These are phyloP conservation scores for Triplophysa rosa DNA, from an alignment of 2,113 vertebrate species.

Conservation along the genomic window DNA sequence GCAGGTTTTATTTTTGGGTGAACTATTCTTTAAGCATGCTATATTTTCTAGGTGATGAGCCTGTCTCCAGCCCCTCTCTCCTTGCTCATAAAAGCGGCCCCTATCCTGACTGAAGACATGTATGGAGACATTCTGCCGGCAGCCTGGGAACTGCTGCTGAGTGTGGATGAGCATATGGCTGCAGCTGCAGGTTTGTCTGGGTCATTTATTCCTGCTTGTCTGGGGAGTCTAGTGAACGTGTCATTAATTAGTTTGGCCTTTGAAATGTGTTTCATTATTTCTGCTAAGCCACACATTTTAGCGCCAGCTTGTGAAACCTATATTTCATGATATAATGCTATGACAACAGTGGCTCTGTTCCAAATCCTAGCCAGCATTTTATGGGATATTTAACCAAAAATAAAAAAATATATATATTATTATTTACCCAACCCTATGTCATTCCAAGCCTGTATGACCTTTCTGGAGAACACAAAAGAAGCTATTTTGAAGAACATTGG, in stretches of 20 bases:
- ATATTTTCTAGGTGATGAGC: constrained; percentile 87
- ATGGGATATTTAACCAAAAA: too few relatives aligned
- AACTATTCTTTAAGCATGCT: too few relatives aligned
- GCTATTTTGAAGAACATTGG: too few relatives aligned
- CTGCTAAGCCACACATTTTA: constrained; percentile 3
- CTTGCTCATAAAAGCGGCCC: constrained; percentile 93
- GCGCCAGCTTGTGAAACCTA: neutral
- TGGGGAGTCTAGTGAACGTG: neutral
- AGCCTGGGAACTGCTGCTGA: constrained; percentile 95
- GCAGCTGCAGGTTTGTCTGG: constrained; percentile 85
- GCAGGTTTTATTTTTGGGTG: too few relatives aligned
- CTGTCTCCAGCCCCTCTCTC: constrained; percentile 93
- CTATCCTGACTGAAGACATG: constrained; percentile 96
- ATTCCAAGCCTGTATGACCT: too few relatives aligned
- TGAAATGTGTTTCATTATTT: neutral
- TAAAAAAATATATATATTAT: too few relatives aligned
- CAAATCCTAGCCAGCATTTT: too few relatives aligned
- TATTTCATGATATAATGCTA: too few relatives aligned
- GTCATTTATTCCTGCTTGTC: neutral
- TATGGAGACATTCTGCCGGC: constrained; percentile 96
- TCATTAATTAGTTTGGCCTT: neutral
- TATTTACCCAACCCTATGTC: too few relatives aligned
- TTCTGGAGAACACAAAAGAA: too few relatives aligned
- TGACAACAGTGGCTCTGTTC: too few relatives aligned
- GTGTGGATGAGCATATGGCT: constrained; percentile 97